Base-by-base conservation (phyloP, 2,888 invertebrate species). In the Acanthosoma haemorrhoidale region DNA sequence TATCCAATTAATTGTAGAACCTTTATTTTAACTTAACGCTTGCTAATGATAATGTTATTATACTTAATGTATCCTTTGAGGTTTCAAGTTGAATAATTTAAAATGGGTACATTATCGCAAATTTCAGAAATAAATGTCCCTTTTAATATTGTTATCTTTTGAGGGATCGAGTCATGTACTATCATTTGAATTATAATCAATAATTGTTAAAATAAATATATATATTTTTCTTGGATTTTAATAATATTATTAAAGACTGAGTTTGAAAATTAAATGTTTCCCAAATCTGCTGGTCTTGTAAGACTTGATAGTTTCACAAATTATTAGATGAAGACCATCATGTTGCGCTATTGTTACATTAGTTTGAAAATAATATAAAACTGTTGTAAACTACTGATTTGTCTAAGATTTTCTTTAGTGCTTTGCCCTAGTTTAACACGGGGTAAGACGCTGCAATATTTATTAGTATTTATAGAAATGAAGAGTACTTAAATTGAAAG, bases 401-500 rank as follows among this genome's bases (percentile, higher is more conserved):
- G 25, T 51, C 25, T 51, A n/a, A 15, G 43, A 11, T 2, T 21
- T 15, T 2, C 6, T 5, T 8, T 16, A n/a, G n/a, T n/a, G n/a
- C n/a, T n/a, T n/a, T n/a, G n/a, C n/a, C n/a, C n/a, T n/a, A n/a
- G n/a, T n/a, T n/a, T n/a, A n/a, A n/a, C n/a, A n/a, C n/a, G n/a
- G n/a, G n/a, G n/a, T n/a, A 11, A 3, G 13, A 25, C n/a, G 29
- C 4, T 29, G 16, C 9, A 60, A 60, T 34, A 31, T 61, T 11
- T 9, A 61, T 61, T 36, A 38, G 61, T 61, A 61, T 61, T 61
- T 13, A 29, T 61, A 16, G 16, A 18, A 3, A 18, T 32, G 21
- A 32, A 36, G 36, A 36, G 61, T 61, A 61, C 61, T 61, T 61
- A 61, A 61, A 16, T 21, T 13, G 32, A 16, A n/a, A 51, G n/a